phyloP scores from a whole-genome alignment of 2,113 vertebrate genomes.

The Stomatorhinus ivindoensis region DNA sequence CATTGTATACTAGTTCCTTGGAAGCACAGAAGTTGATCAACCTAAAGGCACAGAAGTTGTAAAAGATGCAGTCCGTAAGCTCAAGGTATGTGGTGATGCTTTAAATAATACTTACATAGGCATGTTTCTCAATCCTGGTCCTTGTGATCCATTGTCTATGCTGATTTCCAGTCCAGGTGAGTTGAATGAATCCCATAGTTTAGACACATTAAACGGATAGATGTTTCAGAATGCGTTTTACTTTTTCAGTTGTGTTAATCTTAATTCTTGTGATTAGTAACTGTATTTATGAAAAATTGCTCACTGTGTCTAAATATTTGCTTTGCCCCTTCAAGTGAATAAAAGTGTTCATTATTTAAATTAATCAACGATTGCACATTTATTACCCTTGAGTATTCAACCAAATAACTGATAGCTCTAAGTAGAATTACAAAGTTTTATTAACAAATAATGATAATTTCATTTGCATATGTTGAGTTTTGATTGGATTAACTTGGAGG shows the following conservation, averaged over 20 bases:
- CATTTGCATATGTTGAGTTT: background rate
- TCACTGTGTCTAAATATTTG: background rate
- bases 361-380: background rate
- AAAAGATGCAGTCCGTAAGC: conserved; percentile 89
- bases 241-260: background rate
- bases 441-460: conserved; percentile 1
- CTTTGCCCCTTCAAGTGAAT: background rate
- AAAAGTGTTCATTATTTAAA: background rate
- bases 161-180: background rate
- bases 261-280: background rate
- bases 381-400: background rate
- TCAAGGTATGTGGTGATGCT: conserved; percentile 71
- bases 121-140: background rate
- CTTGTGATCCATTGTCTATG: background rate
- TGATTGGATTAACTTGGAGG: background rate
- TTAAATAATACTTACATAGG: background rate
- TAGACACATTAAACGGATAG: background rate
- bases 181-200: background rate
- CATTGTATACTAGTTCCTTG: conserved; percentile 75
- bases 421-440: background rate
- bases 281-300: background rate
- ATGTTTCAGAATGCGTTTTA: background rate
- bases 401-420: background rate
- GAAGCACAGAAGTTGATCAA: conserved; percentile 91
- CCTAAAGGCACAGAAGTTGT: conserved; percentile 97